phyloP scores from a whole-genome alignment of 1,140 invertebrate species.

The Macrotrachela quadricornifera region DNA sequence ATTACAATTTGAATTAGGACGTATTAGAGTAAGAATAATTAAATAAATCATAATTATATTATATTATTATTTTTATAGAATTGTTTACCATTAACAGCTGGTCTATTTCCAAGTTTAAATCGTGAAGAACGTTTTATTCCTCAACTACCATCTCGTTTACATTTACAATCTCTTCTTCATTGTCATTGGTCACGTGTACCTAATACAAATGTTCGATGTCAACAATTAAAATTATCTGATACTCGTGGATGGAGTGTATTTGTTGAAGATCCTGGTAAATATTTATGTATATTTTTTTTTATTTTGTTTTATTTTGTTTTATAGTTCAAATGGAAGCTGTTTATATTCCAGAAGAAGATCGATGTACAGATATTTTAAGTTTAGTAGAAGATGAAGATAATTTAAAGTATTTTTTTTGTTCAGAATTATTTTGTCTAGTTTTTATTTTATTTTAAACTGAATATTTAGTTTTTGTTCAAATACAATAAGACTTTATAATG shows the following conservation, averaged over 20 bases:
- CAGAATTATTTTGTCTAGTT: no score
- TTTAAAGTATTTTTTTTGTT: constrained; percentile 38
- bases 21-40: constrained; percentile 36
- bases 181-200: constrained; percentile 91
- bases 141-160: constrained; percentile 80
- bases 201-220: constrained; percentile 70
- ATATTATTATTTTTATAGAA: constrained; percentile 14
- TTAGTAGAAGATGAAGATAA: constrained; percentile 89
- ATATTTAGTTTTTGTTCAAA: constrained; percentile 67
- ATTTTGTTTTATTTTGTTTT: constrained; percentile 9
- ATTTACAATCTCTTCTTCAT: constrained; percentile 69
- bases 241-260: constrained; percentile 93
- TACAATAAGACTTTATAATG: constrained; percentile 79
- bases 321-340: constrained; percentile 77
- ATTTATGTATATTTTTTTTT: background rate
- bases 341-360: constrained; percentile 92
- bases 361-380: constrained; percentile 88
- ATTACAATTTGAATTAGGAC: constrained; percentile 84
- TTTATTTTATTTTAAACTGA: no score
- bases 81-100: constrained; percentile 79
- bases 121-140: constrained; percentile 59
- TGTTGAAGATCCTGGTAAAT: constrained; percentile 58
- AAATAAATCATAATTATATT: no score
- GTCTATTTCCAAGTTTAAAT: constrained; percentile 75
- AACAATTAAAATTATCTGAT: constrained; percentile 84